These are phyloP conservation scores for Pocillopora damicornis DNA, from an alignment of 64 coral and sea anemone species.

Conservation along the genomic window DNA sequence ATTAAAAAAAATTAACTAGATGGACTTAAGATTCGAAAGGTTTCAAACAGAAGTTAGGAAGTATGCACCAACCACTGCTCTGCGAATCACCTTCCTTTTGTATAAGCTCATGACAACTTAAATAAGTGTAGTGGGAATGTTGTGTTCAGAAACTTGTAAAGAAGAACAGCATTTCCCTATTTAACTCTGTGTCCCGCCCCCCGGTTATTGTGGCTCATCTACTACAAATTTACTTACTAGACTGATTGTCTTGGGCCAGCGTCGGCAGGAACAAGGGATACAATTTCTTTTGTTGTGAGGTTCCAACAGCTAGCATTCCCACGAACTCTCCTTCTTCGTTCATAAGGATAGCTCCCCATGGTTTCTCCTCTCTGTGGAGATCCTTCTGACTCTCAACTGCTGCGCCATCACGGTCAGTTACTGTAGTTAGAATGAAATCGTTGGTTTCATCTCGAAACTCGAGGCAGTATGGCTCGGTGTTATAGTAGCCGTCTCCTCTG, in stretches of 20 bases:
- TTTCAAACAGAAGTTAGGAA: no score
- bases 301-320: constrained; percentile 5
- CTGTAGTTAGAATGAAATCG: not conserved
- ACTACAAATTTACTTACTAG: no score
- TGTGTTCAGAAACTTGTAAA: no score
- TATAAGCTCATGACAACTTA: no score
- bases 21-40: no score
- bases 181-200: no score
- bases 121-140: no score
- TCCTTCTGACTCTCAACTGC: not conserved
- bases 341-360: constrained; percentile 3
- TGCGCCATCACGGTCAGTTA: not conserved
- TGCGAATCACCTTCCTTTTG: no score
- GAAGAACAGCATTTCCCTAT: no score
- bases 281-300: not conserved
- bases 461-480: not conserved
- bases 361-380: not conserved
- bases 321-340: not conserved
- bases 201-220: no score
- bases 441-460: not conserved
- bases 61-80: no score
- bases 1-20: no score
- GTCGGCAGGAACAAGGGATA: constrained; percentile 7
- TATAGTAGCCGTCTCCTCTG: not conserved
- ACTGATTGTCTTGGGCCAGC: not conserved